Evolutionary conservation across 1,140 invertebrate species (phyloP), one percentile per base, ranked within the genome.

Genomic region (Trichonephila clavipes): DNA sequence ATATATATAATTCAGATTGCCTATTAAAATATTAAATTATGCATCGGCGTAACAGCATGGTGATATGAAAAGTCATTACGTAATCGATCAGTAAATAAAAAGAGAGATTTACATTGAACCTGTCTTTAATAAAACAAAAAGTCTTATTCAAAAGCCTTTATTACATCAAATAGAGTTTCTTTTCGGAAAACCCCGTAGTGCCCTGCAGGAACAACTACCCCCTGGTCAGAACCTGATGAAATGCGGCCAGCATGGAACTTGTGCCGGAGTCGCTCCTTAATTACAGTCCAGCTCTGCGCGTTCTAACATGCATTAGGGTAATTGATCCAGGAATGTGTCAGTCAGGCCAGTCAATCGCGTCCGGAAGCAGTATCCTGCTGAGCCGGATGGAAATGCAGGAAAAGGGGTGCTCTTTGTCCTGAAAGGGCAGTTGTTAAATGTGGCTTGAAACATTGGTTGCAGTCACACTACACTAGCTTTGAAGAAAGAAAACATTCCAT

Each of bases 251-350:
- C 3, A 61, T 34, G n/a, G 83, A 34, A 28, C n/a, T 58, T 51
- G 21, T n/a, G n/a, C 81, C 21, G 12, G 81, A 51, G 44, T 85
- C 44, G 58, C 24, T 61, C 44, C 51, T 83, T 58, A 85, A 85
- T 85, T 58, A 85, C 21, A 51, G 21, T 51, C 72, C 40, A 44
- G 40, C 89, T 72, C 62, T 21, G 62, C 28, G 12, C 28, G 87
- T 64, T 51, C 19, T 61, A 62, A 62, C 89, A 72, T 90, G 77
- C 89, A 90, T 90, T 90, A 90, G 58, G 89, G 89, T 90, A 90
- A 90, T 90, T 90, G 89, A 90, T 90, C 72, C 72, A 61, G 58
- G 89, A 34, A 44, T 81, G 51, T 61, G 89, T 82, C 72, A 81
- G 24, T 61, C 89, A 61, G 14, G 58, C 72, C 72, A 34, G 64